Conservation (phyloP, 1,140 invertebrate species). For the Lucilia sericata region DNA sequence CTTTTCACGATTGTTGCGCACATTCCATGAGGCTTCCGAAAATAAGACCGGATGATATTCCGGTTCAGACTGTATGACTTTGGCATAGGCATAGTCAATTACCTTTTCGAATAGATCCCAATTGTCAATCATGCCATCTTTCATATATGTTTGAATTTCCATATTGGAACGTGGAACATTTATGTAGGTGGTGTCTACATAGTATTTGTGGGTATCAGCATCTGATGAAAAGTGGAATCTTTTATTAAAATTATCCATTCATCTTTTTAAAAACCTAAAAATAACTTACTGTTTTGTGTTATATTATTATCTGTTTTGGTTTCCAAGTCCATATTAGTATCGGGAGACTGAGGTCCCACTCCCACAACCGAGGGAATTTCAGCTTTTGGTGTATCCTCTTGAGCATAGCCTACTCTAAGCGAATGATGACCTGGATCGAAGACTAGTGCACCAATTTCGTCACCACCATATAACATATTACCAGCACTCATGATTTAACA, state of each 20-base stretch:
- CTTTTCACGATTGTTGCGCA: conserved; percentile 87
- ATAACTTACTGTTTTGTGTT: conserved; percentile 69
- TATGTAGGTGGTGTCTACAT: conserved; percentile 88
- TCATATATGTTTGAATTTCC: conserved; percentile 90
- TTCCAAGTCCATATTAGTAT: conserved; percentile 73
- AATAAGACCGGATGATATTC: conserved; percentile 93
- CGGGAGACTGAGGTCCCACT: conserved; percentile 73
- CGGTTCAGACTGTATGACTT: conserved; percentile 85
- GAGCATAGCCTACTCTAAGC: conserved; percentile 70
- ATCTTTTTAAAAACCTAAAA: background rate
- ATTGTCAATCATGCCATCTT: conserved; percentile 95
- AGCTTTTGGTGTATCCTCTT: conserved; percentile 91
- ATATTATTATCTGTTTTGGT: conserved; percentile 75
- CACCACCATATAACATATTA: conserved; percentile 87
- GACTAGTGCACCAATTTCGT: conserved; percentile 98
- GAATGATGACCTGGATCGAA: conserved; percentile 96
- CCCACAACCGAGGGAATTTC: conserved; percentile 90
- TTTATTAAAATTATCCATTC: background rate
- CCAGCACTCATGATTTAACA: conserved; percentile 61
- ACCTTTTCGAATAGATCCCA: conserved; percentile 96
- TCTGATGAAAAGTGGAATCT: conserved; percentile 47
- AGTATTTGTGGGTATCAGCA: conserved; percentile 75
- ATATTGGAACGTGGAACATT: conserved; percentile 89
- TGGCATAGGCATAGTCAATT: conserved; percentile 89
- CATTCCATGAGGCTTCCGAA: conserved; percentile 95